Evolutionary conservation across 1,140 invertebrate genomes (phyloP), one percentile per base, ranked within the genome.

Genomic region (Parasteatoda tepidariorum): DNA sequence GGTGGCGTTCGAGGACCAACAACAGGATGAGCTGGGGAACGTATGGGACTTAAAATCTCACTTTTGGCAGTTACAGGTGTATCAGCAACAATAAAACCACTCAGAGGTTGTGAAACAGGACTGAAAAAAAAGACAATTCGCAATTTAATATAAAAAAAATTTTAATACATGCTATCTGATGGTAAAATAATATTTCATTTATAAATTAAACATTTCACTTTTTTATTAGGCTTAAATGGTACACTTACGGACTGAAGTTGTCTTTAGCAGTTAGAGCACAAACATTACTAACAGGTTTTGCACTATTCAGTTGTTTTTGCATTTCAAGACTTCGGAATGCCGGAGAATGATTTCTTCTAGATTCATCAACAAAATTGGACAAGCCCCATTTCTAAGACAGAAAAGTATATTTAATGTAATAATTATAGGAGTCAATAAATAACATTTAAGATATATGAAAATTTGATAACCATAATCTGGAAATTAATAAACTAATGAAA

Each of bases 321-420:
- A 73, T 61, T 24, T 62, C n/a, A 24, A 70, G 30, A 55, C 9
- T 28, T 22, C n/a, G 15, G 9, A 83, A 83, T 54, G 68, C 70
- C 26, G 81, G 81, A 28, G 81, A 74, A 34, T 83, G 70, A 18
- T 73, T 83, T 64, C 81, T 62, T 15, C 61, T 33, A 0, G 81
- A 71, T 54, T 83, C 81, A 83, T 74, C 81, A 24, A 73, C 68
- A 68, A 83, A 83, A 67, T 73, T 83, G 2, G 70, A 83, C 26
- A 83, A 41, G 24, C 70, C 70, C 81, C 81, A 83, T 68, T 71
- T 73, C 70, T 83, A 13, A 24, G 68, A n/a, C n/a, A 78, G 38
- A 5, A 33, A 34, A n/a, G 18, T 18, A 67, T 18, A 55, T 48
- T 6, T 1, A 70, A 31, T 31, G 26, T 2, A 70, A 41, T 70